A percentile compares a stretch with the other conserved stretches of the same genome.
phyloP scores from a whole-genome alignment of 2,797 vertebrate species.

The Fistularia tabacaria region DNA sequence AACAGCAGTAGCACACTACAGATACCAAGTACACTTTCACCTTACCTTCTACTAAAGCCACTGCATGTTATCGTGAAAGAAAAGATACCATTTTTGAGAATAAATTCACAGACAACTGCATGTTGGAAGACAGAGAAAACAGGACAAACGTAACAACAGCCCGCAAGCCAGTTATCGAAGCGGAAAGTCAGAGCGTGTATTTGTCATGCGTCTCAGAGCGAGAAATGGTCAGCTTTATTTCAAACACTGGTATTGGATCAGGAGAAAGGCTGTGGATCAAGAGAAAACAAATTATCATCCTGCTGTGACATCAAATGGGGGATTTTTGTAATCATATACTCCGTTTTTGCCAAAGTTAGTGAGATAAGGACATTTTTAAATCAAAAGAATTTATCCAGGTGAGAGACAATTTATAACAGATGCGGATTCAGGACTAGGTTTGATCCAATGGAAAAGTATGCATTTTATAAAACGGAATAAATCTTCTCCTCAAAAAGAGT shows the following conservation, averaged over 20 bases:
- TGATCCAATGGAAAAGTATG: too few species aligned
- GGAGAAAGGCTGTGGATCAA: too few species aligned
- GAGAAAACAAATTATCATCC: too few species aligned
- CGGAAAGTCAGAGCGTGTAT: not conserved
- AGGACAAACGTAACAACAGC: conserved; percentile 20
- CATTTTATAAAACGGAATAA: not conserved
- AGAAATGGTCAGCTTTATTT: too few species aligned
- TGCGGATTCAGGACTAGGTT: too few species aligned
- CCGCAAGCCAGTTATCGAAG: conserved; percentile 5
- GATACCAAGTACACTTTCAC: conserved; percentile 50
- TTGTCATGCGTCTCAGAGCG: not conserved
- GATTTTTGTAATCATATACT: too few species aligned
- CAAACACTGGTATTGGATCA: too few species aligned
- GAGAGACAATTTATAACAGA: too few species aligned
- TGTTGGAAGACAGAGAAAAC: conserved; percentile 22
- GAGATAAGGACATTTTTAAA: too few species aligned
- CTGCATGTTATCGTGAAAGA: conserved; percentile 68
- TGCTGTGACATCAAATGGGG: too few species aligned
- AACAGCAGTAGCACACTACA: conserved; percentile 65
- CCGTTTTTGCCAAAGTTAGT: too few species aligned
- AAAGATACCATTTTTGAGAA: conserved; percentile 58
- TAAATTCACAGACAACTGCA: conserved; percentile 34
- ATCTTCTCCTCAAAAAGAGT: not conserved
- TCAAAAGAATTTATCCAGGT: too few species aligned
- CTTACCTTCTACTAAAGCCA: conserved; percentile 71